A percentile compares a stretch with the other conserved stretches of the same genome.
These are phyloP conservation scores for Microctonus hyperodae DNA, from an alignment of 2,888 invertebrate species.

Conservation along the genomic window DNA sequence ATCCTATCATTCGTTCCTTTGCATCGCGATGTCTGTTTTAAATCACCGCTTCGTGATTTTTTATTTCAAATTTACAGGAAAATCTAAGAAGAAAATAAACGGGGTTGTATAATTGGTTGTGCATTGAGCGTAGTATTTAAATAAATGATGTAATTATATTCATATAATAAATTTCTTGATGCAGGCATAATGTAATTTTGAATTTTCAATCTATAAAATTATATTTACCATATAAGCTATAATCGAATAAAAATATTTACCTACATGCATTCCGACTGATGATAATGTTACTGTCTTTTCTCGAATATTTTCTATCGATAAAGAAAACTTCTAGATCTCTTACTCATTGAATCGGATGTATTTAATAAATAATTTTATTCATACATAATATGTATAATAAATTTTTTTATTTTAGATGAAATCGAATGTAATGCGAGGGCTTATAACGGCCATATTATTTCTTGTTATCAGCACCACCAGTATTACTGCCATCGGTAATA, in stretches of 20 bases:
- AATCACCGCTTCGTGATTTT: neutral
- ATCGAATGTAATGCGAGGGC: slow-evolving; percentile 48
- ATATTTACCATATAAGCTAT: neutral
- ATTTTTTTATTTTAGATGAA: slow-evolving; percentile 62
- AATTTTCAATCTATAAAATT: no score
- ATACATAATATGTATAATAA: no score
- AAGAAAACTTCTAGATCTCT: neutral
- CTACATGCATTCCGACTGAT: no score
- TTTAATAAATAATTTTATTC: no score
- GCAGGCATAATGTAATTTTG: no score
- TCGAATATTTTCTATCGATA: neutral
- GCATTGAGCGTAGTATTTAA: neutral
- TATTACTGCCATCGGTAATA: slow-evolving; percentile 51
- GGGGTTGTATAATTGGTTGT: slow-evolving; percentile 15
- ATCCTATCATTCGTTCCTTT: neutral
- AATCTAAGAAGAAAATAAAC: slow-evolving; percentile 5
- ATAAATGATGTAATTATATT: slow-evolving; percentile 2
- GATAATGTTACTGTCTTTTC: neutral
- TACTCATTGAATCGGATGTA: neutral
- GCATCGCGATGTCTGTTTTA: neutral
- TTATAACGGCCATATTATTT: slow-evolving; percentile 48
- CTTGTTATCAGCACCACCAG: slow-evolving; percentile 50
- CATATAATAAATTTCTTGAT: no score
- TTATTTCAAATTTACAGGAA: slow-evolving; percentile 2
- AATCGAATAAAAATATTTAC: no score